phyloP scores from a whole-genome alignment of 2,113 vertebrate species.

The Noctilio leporinus region DNA sequence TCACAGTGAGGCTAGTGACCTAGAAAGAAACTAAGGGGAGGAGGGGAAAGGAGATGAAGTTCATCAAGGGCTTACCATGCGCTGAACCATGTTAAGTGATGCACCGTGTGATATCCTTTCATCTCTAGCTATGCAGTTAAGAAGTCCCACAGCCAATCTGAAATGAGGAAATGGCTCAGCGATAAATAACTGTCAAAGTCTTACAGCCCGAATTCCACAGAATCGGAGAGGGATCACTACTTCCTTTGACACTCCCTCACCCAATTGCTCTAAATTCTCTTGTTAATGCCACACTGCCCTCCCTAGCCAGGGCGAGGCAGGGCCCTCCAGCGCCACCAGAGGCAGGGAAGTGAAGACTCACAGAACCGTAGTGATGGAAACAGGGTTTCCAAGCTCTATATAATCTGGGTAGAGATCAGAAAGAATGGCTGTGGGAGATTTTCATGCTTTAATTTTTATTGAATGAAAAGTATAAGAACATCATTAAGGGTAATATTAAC shows the following conservation, averaged over 20 bases:
- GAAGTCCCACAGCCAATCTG: not conserved
- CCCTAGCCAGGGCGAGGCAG: accelerated
- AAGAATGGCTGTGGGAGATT: not conserved
- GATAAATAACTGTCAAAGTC: not conserved
- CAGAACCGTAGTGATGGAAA: accelerated
- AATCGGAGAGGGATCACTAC: not conserved
- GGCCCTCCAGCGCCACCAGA: accelerated
- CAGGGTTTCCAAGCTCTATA: not conserved
- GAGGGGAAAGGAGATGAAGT: not conserved
- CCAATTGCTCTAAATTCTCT: not conserved
- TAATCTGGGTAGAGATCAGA: not conserved
- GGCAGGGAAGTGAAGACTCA: not conserved
- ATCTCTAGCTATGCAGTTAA: not conserved
- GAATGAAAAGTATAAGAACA: not conserved
- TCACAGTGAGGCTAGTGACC: not conserved
- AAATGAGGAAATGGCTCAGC: not conserved
- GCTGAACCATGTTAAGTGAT: not conserved
- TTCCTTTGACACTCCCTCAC: not conserved
- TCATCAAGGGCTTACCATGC: not conserved
- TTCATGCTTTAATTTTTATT: not conserved
- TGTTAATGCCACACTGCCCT: not conserved
- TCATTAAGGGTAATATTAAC: not conserved
- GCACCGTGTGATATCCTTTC: not conserved
- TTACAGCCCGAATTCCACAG: not conserved
- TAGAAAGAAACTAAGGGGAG: not conserved